A percentile compares a stretch with the other conserved stretches of the same genome.
phyloP scores from a whole-genome alignment of 2,888 invertebrate genomes.

The Zonitis immaculata region DNA sequence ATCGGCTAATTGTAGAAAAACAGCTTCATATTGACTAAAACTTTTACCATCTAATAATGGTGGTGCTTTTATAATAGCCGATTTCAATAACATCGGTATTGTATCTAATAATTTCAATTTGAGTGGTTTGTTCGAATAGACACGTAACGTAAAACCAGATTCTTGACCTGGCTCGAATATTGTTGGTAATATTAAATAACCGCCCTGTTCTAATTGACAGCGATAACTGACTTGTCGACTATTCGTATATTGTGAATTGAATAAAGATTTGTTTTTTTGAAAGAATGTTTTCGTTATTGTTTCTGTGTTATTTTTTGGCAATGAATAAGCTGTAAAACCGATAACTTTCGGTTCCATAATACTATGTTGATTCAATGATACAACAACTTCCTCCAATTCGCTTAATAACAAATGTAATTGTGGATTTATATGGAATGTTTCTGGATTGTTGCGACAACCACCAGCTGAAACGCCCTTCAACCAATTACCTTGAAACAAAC shows the following conservation, averaged over 20 bases:
- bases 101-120: constrained; percentile 70
- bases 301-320: constrained; percentile 67
- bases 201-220: constrained; percentile 67
- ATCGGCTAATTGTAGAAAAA: constrained; percentile 85
- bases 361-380: constrained; percentile 84
- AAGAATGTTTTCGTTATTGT: constrained; percentile 75
- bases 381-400: constrained; percentile 77
- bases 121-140: constrained; percentile 71
- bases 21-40: constrained; percentile 82
- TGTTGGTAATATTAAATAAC: constrained; percentile 82
- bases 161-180: constrained; percentile 90
- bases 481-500: constrained; percentile 83
- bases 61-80: constrained; percentile 73
- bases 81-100: constrained; percentile 63
- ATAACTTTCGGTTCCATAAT: constrained; percentile 91
- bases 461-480: constrained; percentile 75
- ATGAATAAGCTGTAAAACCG: constrained; percentile 80
- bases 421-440: constrained; percentile 90
- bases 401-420: constrained; percentile 76
- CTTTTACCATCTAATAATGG: constrained; percentile 64
- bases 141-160: constrained; percentile 79
- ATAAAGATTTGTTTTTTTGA: constrained; percentile 78
- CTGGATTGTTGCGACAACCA: constrained; percentile 84
- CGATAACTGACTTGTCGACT: constrained; percentile 70
- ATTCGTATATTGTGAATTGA: constrained; percentile 89